A percentile compares a stretch with the other conserved stretches of the same genome.
phyloP scores from a whole-genome alignment of 2,113 vertebrate genomes.

The Dicrurus megarhynchus region DNA sequence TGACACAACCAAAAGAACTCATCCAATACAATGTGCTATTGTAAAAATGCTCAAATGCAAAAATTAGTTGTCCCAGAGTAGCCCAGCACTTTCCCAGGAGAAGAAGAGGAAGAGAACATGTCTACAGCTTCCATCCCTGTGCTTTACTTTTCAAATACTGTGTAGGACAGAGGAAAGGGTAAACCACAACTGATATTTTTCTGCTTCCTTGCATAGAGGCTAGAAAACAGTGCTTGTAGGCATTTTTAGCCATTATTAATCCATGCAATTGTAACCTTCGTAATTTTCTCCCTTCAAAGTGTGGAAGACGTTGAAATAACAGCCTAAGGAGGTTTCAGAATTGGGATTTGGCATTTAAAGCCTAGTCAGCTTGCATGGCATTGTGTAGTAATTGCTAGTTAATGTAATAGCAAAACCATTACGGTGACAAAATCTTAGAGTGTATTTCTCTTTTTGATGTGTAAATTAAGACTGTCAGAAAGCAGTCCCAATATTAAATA shows the following conservation, averaged over 20 bases:
- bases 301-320: slow-evolving; percentile 39
- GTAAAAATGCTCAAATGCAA: neutral
- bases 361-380: slow-evolving; percentile 26
- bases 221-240: neutral
- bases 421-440: slow-evolving; percentile 10
- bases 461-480: slow-evolving; percentile 44
- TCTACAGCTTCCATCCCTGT: neutral
- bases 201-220: neutral
- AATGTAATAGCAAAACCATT: slow-evolving; percentile 36
- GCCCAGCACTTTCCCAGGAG: neutral
- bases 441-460: slow-evolving; percentile 43
- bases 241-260: slow-evolving; percentile 20
- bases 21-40: neutral
- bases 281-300: slow-evolving; percentile 2
- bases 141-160: neutral
- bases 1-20: neutral
- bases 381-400: slow-evolving; percentile 54
- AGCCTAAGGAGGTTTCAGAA: slow-evolving; percentile 27
- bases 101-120: neutral
- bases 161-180: neutral
- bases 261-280: neutral
- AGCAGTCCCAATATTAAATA: slow-evolving; percentile 6
- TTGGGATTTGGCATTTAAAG: slow-evolving; percentile 33
- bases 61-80: neutral
- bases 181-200: neutral